phyloP scores from a whole-genome alignment of 2,797 vertebrate species.

The Peromyscus aztecus region DNA sequence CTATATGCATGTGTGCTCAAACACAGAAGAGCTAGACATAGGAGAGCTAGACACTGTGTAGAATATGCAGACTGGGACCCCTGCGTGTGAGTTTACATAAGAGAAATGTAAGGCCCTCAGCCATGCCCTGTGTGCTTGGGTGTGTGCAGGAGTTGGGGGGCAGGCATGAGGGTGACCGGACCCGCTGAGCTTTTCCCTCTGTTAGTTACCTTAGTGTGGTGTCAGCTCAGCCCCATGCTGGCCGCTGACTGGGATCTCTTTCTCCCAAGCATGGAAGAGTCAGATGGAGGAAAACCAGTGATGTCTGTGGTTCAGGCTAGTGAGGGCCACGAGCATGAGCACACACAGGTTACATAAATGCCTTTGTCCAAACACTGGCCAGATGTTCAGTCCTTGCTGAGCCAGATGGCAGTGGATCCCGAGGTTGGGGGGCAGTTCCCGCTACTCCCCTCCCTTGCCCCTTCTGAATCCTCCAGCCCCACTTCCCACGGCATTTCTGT shows the following conservation, averaged over 20 bases:
- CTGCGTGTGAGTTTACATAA: accelerated
- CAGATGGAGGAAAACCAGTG: background rate
- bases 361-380: background rate
- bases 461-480: background rate
- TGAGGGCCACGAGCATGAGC: background rate
- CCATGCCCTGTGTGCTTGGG: background rate
- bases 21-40: background rate
- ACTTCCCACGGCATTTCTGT: too few species aligned
- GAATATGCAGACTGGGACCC: background rate
- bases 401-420: slow-evolving; percentile 57
- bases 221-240: background rate
- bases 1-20: accelerated
- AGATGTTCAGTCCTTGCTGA: slow-evolving; percentile 35
- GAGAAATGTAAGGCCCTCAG: accelerated
- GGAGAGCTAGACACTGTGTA: background rate
- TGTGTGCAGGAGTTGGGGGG: background rate
- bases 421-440: slow-evolving; percentile 76
- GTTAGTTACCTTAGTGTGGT: accelerated
- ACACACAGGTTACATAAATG: background rate
- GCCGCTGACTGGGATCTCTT: accelerated
- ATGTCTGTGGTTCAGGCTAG: background rate
- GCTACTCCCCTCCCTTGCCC: slow-evolving; percentile 62
- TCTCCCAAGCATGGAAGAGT: background rate
- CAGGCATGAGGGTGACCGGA: too few species aligned
- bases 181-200: background rate